Evolutionary conservation across 2,797 vertebrate genomes (phyloP), one percentile per base, ranked within the genome.

Genomic region (Phataginus tricuspis): DNA sequence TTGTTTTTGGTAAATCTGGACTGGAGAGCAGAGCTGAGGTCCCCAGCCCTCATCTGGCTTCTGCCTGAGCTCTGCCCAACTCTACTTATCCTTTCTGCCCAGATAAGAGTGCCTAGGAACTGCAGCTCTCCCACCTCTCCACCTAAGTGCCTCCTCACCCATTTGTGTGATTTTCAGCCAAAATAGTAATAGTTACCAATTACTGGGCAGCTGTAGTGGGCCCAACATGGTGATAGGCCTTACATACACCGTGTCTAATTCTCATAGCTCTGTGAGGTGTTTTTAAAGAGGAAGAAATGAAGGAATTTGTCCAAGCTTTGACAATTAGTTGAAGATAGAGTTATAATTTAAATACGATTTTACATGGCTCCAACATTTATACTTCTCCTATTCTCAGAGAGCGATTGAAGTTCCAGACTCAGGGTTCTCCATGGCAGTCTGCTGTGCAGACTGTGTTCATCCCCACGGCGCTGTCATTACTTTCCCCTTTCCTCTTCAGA

Each of bases 271-370:
- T 64, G 27, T n/a, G 57, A 49, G 16, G 5, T 74, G 19, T 42
- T 85, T 96, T 88, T 69, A 78, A 18, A 39, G 77, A 87, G 15
- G 37, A 80, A 68, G 61, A 88, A 69, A 91, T 13, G 34, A 83
- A 57, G 18, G 64, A 6, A 37, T 34, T 86, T 79, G 13, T 11
- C 7, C 10, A 45, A 4, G 25, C 15, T 64, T 39, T 86, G 59
- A 53, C 31, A 59, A 14, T 64, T 37, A 31, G 31, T 49, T 18
- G 29, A 12, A 94, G 29, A 51, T 21, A 63, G 16, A 23, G 21
- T 1, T 72, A 42, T 14, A 34, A 53, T 34, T 87, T 71, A 53
- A 49, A 16, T 51, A 2, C 1, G 57, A 39, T 31, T 66, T 74
- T 49, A 14, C 15, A 0, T 0, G 59, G 29, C 34, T 72, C 51